A percentile compares a stretch with the other conserved stretches of the same genome.
These are phyloP conservation scores for Desmodus rotundus DNA, from an alignment of 2,113 vertebrate genomes.

Conservation along the genomic window DNA sequence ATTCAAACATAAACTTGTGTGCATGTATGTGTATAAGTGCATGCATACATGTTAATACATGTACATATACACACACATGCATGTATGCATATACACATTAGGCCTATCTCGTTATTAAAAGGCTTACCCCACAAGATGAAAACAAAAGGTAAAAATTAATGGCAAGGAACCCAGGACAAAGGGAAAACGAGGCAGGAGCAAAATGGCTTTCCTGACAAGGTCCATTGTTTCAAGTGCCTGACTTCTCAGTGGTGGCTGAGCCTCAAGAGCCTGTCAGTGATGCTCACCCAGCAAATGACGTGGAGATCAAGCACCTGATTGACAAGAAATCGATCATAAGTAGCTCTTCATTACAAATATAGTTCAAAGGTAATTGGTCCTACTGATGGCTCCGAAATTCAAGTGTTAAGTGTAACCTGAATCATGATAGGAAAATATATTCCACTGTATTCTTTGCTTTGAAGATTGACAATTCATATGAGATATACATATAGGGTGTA, in stretches of 20 bases:
- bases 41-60: background rate
- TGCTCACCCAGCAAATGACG: background rate
- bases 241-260: background rate
- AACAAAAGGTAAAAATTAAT: background rate
- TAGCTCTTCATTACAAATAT: background rate
- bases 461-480: background rate
- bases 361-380: background rate
- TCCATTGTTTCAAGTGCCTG: background rate
- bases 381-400: background rate
- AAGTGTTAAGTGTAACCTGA: background rate
- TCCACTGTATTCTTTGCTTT: background rate
- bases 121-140: background rate
- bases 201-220: background rate
- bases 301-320: slow-evolving; percentile 21
- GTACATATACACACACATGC: no score
- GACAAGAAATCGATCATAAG: slow-evolving; percentile 43
- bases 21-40: background rate
- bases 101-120: background rate
- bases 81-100: rapidly evolving
- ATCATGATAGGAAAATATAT: background rate
- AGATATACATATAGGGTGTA: background rate
- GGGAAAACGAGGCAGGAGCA: background rate
- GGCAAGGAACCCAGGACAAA: background rate
- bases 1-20: background rate
- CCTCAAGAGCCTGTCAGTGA: background rate